A percentile compares a stretch with the other conserved stretches of the same genome.
Conservation (phyloP, 2,113 vertebrate genomes). For the Xerus inauris region DNA sequence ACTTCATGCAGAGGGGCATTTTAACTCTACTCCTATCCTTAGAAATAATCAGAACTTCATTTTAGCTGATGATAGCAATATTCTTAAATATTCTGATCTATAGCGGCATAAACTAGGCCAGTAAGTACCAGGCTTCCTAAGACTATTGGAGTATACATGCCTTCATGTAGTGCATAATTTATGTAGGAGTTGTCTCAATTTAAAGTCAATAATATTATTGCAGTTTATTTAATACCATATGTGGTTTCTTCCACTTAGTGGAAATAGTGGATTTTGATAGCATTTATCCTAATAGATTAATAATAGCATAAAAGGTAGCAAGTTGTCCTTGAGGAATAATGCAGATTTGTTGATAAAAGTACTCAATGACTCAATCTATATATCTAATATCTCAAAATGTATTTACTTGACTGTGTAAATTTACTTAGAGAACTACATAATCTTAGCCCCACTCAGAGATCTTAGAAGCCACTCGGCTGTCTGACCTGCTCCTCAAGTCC, state of each 20-base stretch:
- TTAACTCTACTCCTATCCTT: neutral
- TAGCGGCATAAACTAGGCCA: neutral
- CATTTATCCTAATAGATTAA: neutral
- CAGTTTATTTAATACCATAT: constrained; percentile 10
- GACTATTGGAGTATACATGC: neutral
- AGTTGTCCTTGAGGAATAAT: constrained; percentile 6
- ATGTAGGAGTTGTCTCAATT: neutral
- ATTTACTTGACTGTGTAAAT: constrained; percentile 12
- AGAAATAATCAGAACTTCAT: neutral
- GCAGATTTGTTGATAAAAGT: constrained; percentile 23
- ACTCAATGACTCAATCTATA: neutral
- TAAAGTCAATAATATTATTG: constrained; percentile 29
- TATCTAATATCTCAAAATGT: constrained; percentile 22
- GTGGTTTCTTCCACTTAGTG: neutral
- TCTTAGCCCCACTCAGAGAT: neutral
- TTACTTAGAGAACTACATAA: neutral
- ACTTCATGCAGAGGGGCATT: neutral
- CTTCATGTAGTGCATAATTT: neutral
- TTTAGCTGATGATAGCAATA: neutral
- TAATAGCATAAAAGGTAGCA: neutral
- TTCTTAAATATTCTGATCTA: neutral
- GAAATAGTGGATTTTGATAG: neutral
- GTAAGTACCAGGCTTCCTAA: neutral
- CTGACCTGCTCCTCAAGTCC: neutral
- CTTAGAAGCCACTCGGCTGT: neutral